Evolutionary conservation across 2,888 invertebrate species (phyloP).

Genomic region (Coleophora deauratella): DNA sequence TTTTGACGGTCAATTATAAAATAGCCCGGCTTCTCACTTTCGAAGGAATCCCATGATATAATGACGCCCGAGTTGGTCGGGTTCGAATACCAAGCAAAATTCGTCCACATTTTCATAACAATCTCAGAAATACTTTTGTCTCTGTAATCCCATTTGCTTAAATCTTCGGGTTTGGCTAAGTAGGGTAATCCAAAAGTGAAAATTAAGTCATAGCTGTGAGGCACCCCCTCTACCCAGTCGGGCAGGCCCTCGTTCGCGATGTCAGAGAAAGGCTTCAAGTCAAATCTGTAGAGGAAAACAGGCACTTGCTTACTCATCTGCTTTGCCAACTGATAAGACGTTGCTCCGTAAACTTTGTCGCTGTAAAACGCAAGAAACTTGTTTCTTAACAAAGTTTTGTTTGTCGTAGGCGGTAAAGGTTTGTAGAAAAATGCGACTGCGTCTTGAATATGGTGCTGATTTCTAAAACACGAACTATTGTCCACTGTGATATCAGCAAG

Average conservation of each 20-base stretch:
- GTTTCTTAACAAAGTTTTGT: slow-evolving; percentile 76
- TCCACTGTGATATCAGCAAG: slow-evolving; percentile 74
- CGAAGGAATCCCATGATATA: slow-evolving; percentile 84
- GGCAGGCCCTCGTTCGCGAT: slow-evolving; percentile 79
- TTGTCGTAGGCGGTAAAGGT: slow-evolving; percentile 77
- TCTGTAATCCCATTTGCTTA: slow-evolving; percentile 81
- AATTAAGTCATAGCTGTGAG: slow-evolving; percentile 87
- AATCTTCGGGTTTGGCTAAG: slow-evolving; percentile 74
- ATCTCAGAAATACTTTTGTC: slow-evolving; percentile 87
- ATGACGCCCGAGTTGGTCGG: slow-evolving; percentile 81
- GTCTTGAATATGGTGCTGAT: slow-evolving; percentile 79
- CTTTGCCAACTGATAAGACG: slow-evolving; percentile 79
- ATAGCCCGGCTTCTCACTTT: slow-evolving; percentile 78
- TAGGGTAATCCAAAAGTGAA: slow-evolving; percentile 89
- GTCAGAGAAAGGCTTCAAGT: slow-evolving; percentile 80
- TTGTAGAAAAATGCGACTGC: slow-evolving; percentile 85
- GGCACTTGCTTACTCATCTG: slow-evolving; percentile 75
- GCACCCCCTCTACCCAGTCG: slow-evolving; percentile 84
- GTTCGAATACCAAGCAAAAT: slow-evolving; percentile 83
- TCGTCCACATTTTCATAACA: slow-evolving; percentile 86
- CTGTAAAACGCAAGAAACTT: slow-evolving; percentile 82
- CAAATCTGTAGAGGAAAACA: slow-evolving; percentile 84
- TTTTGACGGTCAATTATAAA: slow-evolving; percentile 82
- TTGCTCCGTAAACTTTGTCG: slow-evolving; percentile 83
- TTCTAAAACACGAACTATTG: slow-evolving; percentile 74